Conservation (phyloP, 2,888 invertebrate genomes). For the Hirtodrosophila trivittata region DNA sequence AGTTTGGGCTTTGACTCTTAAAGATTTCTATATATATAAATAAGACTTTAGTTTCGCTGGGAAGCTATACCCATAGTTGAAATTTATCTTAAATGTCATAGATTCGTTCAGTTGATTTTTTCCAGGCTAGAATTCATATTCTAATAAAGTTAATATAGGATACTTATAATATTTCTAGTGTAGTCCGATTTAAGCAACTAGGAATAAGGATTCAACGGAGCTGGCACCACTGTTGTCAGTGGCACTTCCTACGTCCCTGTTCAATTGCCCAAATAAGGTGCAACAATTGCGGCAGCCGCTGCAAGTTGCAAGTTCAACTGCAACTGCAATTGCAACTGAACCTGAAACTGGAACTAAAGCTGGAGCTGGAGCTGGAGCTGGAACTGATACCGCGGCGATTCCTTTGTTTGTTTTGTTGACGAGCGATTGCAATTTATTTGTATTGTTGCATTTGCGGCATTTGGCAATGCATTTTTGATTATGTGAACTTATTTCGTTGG, state of each 20-base stretch:
- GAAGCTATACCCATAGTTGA: too few species aligned
- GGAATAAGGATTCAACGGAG: neutral
- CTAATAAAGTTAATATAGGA: too few species aligned
- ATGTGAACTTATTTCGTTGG: conserved; percentile 67
- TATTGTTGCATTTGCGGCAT: conserved; percentile 78
- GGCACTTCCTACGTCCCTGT: conserved; percentile 31
- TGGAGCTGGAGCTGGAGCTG: conserved; percentile 17
- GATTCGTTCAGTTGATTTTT: too few species aligned
- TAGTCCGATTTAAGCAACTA: neutral
- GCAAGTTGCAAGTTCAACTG: conserved; percentile 22
- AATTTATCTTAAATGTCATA: too few species aligned
- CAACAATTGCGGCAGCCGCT: conserved; percentile 62
- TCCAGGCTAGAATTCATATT: too few species aligned
- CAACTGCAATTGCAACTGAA: conserved; percentile 21
- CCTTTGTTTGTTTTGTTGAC: conserved; percentile 71
- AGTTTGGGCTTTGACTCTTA: too few species aligned
- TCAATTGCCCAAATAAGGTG: conserved; percentile 75
- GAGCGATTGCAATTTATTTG: conserved; percentile 78
- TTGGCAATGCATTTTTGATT: conserved; percentile 73
- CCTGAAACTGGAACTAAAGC: conserved; percentile 20
- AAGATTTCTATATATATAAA: too few species aligned
- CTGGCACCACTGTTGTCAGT: conserved; percentile 28
- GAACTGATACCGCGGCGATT: conserved; percentile 45
- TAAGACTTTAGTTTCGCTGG: too few species aligned
- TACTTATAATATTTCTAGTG: too few species aligned